Evolutionary conservation across 2,888 invertebrate genomes (phyloP).

Genomic region (Unio delphinus): DNA sequence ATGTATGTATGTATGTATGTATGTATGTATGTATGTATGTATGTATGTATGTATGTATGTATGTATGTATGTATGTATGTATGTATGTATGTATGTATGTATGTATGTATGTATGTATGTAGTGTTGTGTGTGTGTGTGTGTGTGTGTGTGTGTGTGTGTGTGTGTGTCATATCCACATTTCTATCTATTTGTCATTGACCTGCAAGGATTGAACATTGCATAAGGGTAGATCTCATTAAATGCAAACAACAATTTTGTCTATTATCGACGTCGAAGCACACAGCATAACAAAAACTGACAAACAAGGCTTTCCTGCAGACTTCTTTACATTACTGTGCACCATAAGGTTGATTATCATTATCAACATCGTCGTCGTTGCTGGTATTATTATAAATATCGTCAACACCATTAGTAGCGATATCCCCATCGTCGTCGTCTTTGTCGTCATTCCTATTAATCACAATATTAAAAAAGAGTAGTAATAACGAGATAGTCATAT

Average conservation of each 20-base stretch:
- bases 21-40: too few species aligned
- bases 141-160: too few species aligned
- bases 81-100: neutral
- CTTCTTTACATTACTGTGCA: neutral
- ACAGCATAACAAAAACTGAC: neutral
- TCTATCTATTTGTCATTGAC: constrained; percentile 3
- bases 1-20: too few species aligned
- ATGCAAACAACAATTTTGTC: too few species aligned
- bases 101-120: neutral
- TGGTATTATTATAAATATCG: neutral
- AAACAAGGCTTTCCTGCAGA: neutral
- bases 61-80: too few species aligned
- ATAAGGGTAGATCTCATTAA: too few species aligned
- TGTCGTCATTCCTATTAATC: too few species aligned
- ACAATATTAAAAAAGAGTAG: too few species aligned
- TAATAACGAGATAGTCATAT: too few species aligned
- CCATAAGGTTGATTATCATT: constrained; percentile 2
- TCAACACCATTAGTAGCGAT: neutral
- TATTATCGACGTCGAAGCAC: neutral
- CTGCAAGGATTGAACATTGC: constrained; percentile 11
- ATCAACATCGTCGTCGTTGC: constrained; percentile 4
- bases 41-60: too few species aligned
- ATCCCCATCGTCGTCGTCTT: neutral
- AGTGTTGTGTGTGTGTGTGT: neutral
- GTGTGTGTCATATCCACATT: too few species aligned